Conservation (phyloP, 2,888 invertebrate genomes). For the Mythimna loreyi region DNA sequence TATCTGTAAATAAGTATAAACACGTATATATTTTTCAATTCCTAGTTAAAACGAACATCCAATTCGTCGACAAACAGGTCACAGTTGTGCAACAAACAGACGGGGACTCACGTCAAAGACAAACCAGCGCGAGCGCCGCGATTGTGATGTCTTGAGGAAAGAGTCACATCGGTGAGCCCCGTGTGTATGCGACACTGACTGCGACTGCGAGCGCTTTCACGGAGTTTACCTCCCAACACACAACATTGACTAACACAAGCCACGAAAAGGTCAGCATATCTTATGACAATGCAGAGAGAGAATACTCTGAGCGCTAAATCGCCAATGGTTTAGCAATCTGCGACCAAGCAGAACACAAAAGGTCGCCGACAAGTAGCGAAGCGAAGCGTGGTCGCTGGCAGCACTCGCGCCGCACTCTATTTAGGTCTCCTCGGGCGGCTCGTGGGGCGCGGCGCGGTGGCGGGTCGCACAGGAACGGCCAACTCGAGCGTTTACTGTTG, state of each 20-base stretch:
- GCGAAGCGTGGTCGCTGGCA: constrained; percentile 42
- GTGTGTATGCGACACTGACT: constrained; percentile 20
- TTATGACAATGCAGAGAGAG: constrained; percentile 37
- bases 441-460: constrained; percentile 8
- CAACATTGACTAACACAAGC: constrained; percentile 70
- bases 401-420: constrained; percentile 19
- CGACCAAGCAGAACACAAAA: constrained; percentile 39
- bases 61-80: constrained; percentile 27
- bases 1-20: neutral
- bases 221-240: constrained; percentile 43
- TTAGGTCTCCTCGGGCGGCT: constrained; percentile 23
- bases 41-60: constrained; percentile 22
- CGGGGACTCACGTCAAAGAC: constrained; percentile 10
- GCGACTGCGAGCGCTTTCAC: constrained; percentile 19
- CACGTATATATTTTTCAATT: neutral
- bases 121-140: neutral
- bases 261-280: constrained; percentile 70
- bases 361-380: constrained; percentile 50
- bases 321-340: constrained; percentile 29
- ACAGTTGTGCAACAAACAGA: constrained; percentile 34
- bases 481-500: constrained; percentile 29
- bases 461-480: constrained; percentile 41
- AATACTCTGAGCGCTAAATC: constrained; percentile 22
- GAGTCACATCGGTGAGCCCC: constrained; percentile 10
- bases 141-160: constrained; percentile 5